Evolutionary conservation across 2,888 invertebrate genomes (phyloP).

Genomic region (Ophion costatus): DNA sequence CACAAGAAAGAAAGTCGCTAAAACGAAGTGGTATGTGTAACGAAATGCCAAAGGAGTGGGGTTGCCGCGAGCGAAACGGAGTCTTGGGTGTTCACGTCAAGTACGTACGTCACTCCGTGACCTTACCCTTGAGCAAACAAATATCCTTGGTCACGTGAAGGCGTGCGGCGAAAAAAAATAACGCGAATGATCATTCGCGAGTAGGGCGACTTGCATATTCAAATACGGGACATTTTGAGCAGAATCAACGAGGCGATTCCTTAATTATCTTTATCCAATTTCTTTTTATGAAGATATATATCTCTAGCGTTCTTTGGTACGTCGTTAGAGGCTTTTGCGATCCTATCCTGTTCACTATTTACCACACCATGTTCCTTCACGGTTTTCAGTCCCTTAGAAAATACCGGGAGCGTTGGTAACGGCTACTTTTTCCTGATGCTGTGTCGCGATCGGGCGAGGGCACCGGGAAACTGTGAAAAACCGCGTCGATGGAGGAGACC

Average conservation of each 20-base stretch:
- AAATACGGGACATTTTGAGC: conserved; percentile 19
- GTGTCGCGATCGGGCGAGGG: not conserved
- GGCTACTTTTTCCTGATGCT: no score
- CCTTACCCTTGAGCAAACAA: conserved; percentile 77
- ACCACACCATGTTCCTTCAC: no score
- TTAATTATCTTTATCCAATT: not conserved
- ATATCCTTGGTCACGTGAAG: conserved; percentile 75
- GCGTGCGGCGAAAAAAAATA: conserved; percentile 59
- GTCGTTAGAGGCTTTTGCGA: not conserved
- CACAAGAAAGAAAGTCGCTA: conserved; percentile 11
- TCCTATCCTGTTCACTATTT: not conserved
- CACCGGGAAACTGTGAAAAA: not conserved
- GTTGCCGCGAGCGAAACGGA: conserved; percentile 25
- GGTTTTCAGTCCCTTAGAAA: not conserved
- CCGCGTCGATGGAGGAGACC: not conserved
- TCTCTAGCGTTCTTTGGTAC: not conserved
- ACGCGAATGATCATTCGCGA: conserved; percentile 42
- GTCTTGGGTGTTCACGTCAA: conserved; percentile 52
- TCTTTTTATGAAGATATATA: not conserved
- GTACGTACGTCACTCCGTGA: conserved; percentile 67
- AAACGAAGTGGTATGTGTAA: conserved; percentile 24
- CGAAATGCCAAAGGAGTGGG: conserved; percentile 31
- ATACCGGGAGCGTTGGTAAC: no score
- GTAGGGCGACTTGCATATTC: conserved; percentile 6
- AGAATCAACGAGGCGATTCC: not conserved